Conservation (phyloP, 2,888 invertebrate genomes). For the Meta bourneti region DNA sequence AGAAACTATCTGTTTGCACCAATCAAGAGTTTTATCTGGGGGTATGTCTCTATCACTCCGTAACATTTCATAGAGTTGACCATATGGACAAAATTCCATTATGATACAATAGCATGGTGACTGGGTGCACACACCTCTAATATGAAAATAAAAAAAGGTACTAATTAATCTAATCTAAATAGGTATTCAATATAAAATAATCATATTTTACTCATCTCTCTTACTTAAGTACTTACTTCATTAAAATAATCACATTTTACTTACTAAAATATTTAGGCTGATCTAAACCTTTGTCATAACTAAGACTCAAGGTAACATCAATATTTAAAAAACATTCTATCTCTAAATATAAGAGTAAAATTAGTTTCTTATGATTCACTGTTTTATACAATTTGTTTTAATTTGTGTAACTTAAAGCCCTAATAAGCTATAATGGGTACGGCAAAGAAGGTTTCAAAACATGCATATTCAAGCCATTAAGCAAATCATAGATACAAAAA, state of each 20-base stretch:
- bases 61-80: conserved; percentile 94
- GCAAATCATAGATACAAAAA: too few relatives aligned
- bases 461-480: too few relatives aligned
- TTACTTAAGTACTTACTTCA: neutral
- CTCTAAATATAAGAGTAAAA: too few relatives aligned
- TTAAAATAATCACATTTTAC: neutral
- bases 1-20: conserved; percentile 96
- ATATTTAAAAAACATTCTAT: too few relatives aligned
- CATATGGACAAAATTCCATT: conserved; percentile 99
- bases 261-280: neutral
- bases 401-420: too few relatives aligned
- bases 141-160: conserved; percentile 79
- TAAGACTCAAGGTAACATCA: too few relatives aligned
- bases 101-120: conserved; percentile 96
- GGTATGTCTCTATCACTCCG: conserved; percentile 91
- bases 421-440: too few relatives aligned
- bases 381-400: too few relatives aligned
- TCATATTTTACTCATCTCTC: neutral
- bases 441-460: too few relatives aligned
- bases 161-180: neutral
- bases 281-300: too few relatives aligned
- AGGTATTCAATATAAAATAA: neutral
- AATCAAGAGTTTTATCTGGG: conserved; percentile 92
- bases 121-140: conserved; percentile 94
- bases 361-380: too few relatives aligned